Percentiles rank a stretch among this genome's conserved stretches.
phyloP scores from a whole-genome alignment of 2,888 invertebrate species.

The Ormia ochracea region DNA sequence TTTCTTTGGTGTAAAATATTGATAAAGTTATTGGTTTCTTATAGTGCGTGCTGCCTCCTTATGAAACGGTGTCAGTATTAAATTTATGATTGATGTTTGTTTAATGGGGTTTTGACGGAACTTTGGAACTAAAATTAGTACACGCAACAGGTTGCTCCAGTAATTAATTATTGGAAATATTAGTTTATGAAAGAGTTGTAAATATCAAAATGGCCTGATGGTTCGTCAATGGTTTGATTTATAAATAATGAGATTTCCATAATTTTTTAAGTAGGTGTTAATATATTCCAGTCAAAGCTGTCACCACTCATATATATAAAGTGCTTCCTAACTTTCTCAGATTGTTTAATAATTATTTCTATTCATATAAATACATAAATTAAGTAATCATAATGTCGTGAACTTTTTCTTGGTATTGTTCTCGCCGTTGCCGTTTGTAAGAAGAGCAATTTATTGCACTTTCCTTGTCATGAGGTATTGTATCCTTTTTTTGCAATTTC shows the following conservation, averaged over 20 bases:
- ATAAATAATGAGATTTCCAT: not conserved
- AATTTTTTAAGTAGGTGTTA: no score
- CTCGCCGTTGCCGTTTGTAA: no score
- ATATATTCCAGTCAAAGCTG: not conserved
- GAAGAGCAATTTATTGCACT: no score
- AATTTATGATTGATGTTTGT: constrained; percentile 58
- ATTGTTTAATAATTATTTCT: no score
- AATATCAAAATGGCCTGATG: not conserved
- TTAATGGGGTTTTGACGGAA: constrained; percentile 31
- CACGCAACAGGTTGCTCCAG: constrained; percentile 21
- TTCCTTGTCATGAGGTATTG: no score
- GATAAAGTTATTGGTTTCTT: constrained; percentile 47
- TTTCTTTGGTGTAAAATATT: constrained; percentile 25
- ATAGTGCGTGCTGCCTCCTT: constrained; percentile 34
- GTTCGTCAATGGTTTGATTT: not conserved
- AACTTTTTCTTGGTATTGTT: no score
- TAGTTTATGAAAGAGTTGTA: not conserved
- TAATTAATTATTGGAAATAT: constrained; percentile 7
- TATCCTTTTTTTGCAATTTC: no score
- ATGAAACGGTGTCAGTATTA: constrained; percentile 26
- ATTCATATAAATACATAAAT: no score
- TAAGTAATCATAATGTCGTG: no score
- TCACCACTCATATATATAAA: no score
- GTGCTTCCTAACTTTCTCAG: no score
- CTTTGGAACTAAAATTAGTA: not conserved